Evolutionary conservation across 2,888 invertebrate species (phyloP).

Genomic region (Drosophila tanythrix): DNA sequence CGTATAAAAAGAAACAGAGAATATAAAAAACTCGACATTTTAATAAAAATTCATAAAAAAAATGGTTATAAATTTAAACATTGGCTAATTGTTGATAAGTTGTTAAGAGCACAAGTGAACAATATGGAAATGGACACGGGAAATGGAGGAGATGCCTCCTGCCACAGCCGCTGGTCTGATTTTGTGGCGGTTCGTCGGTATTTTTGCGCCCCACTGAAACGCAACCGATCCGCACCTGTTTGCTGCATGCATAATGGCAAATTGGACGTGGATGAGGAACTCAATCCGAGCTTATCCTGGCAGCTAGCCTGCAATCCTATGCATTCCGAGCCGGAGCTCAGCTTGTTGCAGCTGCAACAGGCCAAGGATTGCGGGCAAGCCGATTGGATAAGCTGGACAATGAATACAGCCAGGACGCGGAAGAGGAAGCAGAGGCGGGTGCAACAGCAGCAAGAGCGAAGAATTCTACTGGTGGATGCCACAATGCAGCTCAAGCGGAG

Average conservation of each 20-base stretch:
- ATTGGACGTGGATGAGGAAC: neutral
- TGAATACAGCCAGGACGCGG: neutral
- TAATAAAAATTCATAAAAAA: neutral
- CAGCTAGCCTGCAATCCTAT: constrained; percentile 31
- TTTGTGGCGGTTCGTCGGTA: constrained; percentile 37
- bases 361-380: neutral
- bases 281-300: constrained; percentile 39
- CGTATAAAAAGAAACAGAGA: too few relatives aligned
- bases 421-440: neutral
- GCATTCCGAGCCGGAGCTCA: neutral
- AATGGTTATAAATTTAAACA: neutral
- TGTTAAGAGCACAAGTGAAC: too few relatives aligned
- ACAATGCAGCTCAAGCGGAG: neutral
- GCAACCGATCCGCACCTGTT: constrained; percentile 18
- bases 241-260: neutral
- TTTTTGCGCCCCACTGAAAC: neutral
- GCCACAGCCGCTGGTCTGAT: constrained; percentile 23
- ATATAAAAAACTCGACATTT: neutral
- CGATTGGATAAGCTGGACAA: neutral
- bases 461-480: constrained; percentile 12
- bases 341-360: neutral
- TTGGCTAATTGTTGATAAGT: neutral
- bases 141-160: neutral
- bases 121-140: neutral
- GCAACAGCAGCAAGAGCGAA: neutral